phyloP scores from a whole-genome alignment of 2,888 invertebrate genomes.

The Tachina grossa region DNA sequence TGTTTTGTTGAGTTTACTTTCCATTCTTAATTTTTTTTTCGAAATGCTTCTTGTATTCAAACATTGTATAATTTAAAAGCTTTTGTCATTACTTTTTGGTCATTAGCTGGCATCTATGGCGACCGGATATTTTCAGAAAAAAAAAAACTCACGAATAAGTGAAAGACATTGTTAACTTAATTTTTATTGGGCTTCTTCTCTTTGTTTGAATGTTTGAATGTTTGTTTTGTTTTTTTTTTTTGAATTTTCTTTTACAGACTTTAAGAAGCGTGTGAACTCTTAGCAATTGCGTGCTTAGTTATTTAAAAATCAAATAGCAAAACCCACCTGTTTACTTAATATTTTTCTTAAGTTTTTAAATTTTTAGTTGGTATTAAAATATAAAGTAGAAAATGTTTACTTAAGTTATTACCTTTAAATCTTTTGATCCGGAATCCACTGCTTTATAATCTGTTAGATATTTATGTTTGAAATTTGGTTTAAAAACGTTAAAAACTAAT shows the following conservation, averaged over 20 bases:
- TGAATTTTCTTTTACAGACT: slow-evolving; percentile 35
- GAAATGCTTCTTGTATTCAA: slow-evolving; percentile 24
- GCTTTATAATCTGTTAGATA: too few species aligned
- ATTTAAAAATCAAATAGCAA: not conserved
- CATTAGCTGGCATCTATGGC: slow-evolving; percentile 55
- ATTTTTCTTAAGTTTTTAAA: not conserved
- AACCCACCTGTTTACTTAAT: not conserved
- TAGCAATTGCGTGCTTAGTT: slow-evolving; percentile 41
- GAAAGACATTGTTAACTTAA: slow-evolving; percentile 27
- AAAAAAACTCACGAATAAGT: not conserved
- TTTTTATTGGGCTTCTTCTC: slow-evolving; percentile 25
- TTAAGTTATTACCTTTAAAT: too few species aligned
- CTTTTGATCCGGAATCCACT: too few species aligned
- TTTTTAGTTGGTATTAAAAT: not conserved
- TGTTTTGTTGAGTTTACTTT: slow-evolving; percentile 47
- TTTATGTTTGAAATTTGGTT: not conserved
- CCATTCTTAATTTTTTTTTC: slow-evolving; percentile 13
- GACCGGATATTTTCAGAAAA: not conserved
- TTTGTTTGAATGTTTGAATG: not conserved
- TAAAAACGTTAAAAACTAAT: not conserved
- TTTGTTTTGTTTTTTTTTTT: slow-evolving; percentile 31
- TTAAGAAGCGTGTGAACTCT: slow-evolving; percentile 69
- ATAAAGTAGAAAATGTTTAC: too few species aligned
- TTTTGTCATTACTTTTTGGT: slow-evolving; percentile 66
- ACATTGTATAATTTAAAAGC: slow-evolving; percentile 69